Base-by-base conservation (phyloP, 2,797 vertebrate genomes). In the Urophycis tenuis region DNA sequence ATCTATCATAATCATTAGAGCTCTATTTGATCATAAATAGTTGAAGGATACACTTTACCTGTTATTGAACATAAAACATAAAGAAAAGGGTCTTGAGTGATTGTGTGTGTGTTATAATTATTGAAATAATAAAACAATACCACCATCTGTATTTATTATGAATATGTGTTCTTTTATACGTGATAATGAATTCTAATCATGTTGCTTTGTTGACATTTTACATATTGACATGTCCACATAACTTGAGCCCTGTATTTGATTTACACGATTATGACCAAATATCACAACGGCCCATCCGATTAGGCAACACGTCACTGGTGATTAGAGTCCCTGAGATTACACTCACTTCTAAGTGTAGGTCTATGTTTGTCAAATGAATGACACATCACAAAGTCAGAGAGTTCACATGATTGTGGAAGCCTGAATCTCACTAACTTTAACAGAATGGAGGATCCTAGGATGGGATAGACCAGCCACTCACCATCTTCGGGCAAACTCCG, bases 401-500 rank as follows among this genome's bases (percentile, higher is more conserved):
- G 3, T 19, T 19, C 1, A 3, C 0, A 49, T 49, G 2, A 49
- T 49, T 7, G 22, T 60, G 1, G 53, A n/a, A 60, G 53, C 22
- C 53, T 60, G 45, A 2, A 49, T 49, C 22, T 22, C 45, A 5
- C 45, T 17, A 5, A n/a, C 53, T 60, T 60, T 9, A n/a, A 71
- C 6, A 36, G 34, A 53, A 72, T 31, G 72, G 67, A 36, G 19
- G 35, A 74, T 6, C 22, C 15, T n/a, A n/a, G n/a, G 79, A 19
- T 1, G 74, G 30, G 79, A 22, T 19, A 74, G 31, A 69, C 69
- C 4, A 67, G 79, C 9, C 60, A 29, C n/a, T 88, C 86, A 98
- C 97, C 96, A 88, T 98, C 95, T 89, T 94, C 95, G 22, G 96
- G 96, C 81, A 98, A 92, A 92, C 93, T 96, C 91, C 93, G 91